These are phyloP conservation scores for Ciconia boyciana DNA, from an alignment of 2,113 vertebrate species.

Conservation along the genomic window DNA sequence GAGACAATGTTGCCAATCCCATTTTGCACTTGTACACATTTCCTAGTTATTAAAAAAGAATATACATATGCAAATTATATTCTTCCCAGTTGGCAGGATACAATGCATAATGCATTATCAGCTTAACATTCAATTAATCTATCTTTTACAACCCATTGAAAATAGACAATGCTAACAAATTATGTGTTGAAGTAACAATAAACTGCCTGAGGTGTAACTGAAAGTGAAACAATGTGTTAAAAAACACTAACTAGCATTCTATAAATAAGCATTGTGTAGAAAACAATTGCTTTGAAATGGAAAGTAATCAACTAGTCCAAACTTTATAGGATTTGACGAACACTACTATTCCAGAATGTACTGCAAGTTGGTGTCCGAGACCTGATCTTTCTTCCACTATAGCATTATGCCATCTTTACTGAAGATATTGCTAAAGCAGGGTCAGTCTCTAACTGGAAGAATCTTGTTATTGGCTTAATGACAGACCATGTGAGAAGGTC, in stretches of 20 bases:
- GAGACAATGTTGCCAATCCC: not conserved
- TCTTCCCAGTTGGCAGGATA: not conserved
- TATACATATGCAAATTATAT: not conserved
- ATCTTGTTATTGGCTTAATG: not conserved
- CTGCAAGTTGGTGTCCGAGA: not conserved
- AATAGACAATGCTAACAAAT: not conserved
- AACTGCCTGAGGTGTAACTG: not conserved
- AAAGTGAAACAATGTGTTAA: not conserved
- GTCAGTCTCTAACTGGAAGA: not conserved
- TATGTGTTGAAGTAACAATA: not conserved
- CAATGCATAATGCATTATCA: not conserved
- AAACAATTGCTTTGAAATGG: not conserved
- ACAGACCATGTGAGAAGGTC: not conserved
- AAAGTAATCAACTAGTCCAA: not conserved
- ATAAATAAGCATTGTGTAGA: not conserved
- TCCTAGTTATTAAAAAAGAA: not conserved
- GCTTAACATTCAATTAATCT: not conserved
- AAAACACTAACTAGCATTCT: not conserved
- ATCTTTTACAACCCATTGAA: not conserved
- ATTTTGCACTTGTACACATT: not conserved
- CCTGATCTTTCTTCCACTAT: not conserved
- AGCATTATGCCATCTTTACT: not conserved
- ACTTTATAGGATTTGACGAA: not conserved
- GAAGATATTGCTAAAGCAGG: not conserved
- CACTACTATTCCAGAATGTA: not conserved